A percentile compares a stretch with the other conserved stretches of the same genome.
Conservation (phyloP, 2,113 vertebrate genomes). For the Brienomyrus longianalis region DNA sequence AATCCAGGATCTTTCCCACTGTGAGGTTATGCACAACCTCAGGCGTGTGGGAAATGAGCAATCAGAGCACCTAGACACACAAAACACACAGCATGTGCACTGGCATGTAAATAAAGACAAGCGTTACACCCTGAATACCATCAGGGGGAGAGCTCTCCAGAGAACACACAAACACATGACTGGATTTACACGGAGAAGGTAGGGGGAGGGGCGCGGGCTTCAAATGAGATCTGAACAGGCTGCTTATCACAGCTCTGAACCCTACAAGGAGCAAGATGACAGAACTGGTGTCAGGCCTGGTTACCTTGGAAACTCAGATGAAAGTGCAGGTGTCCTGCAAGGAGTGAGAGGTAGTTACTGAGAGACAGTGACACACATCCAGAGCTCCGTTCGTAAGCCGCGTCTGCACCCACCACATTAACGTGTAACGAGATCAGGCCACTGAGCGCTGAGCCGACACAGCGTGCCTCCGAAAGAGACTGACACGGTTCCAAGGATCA, state of each 20-base stretch:
- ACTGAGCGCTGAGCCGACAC: not conserved
- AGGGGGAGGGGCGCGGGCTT: not conserved
- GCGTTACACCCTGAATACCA: not conserved
- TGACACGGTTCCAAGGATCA: not conserved
- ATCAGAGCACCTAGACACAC: not conserved
- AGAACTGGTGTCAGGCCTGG: not conserved
- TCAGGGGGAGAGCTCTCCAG: not conserved
- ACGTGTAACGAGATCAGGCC: not conserved
- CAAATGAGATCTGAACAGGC: not conserved
- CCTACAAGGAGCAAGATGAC: not conserved
- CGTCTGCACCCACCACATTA: not conserved
- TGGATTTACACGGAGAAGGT: not conserved
- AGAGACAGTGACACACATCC: not conserved
- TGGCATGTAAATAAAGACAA: not conserved
- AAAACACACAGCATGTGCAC: not conserved
- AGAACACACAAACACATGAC: not conserved
- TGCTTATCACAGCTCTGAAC: conserved; percentile 1
- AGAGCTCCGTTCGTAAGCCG: not conserved
- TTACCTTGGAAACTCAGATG: conserved; percentile 7
- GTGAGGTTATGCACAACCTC: not conserved
- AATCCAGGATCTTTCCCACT: not conserved
- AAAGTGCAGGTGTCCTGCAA: not conserved
- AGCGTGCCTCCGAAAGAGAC: not conserved
- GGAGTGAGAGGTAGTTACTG: not conserved
- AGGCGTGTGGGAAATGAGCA: not conserved